Evolutionary conservation across 2,797 vertebrate species (phyloP), one percentile per base, ranked within the genome.

Genomic region (Acrossocheilus wenchowensis): DNA sequence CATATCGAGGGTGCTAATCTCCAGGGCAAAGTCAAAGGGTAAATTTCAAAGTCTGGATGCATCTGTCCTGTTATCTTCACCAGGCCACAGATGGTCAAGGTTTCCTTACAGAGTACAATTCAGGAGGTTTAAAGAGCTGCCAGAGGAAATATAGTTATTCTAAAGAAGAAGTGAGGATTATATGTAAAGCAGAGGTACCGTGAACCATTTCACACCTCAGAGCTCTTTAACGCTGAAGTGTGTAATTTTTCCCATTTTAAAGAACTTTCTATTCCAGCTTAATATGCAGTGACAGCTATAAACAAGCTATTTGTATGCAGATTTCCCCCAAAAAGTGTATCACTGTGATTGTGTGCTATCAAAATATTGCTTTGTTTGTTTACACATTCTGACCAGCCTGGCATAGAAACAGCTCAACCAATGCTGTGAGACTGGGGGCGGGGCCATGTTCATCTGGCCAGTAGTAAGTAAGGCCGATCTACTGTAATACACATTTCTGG

Each of bases 1-100:
- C 72, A 90, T 90, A 93, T 93, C 85, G 45, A 78, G 73, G 89
- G 81, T 91, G 89, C 88, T 94, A 91, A 94, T 93, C 90, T 93
- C 85, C 81, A 87, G 91, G 84, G 89, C 90, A 86, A 88, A 92
- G 90, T 93, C 92, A 91, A 92, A 92, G 90, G 88, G 85, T 89
- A 87, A 87, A 86, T 92, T 94, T 94, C 91, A 94, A 93, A 94
- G 92, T 89, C 81, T 86, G 52, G 50, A 71, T 81, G 62, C 82
- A 78, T 91, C 86, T 90, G 87, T 89, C 85, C 89, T 74, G 78
- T 90, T 92, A 92, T 94, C 91, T 91, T 93, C 92, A 91, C 90
- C 66, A 87, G 50, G 15, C 50, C 5, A 52, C 15, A 52, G 91
- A 93, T 94, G 91, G 91, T 89, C 86, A 84, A 72, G 69, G 88